Percentiles rank a stretch among this genome's conserved stretches.
phyloP scores from a whole-genome alignment of 2,888 invertebrate genomes.

The Phymatocera aterrima region DNA sequence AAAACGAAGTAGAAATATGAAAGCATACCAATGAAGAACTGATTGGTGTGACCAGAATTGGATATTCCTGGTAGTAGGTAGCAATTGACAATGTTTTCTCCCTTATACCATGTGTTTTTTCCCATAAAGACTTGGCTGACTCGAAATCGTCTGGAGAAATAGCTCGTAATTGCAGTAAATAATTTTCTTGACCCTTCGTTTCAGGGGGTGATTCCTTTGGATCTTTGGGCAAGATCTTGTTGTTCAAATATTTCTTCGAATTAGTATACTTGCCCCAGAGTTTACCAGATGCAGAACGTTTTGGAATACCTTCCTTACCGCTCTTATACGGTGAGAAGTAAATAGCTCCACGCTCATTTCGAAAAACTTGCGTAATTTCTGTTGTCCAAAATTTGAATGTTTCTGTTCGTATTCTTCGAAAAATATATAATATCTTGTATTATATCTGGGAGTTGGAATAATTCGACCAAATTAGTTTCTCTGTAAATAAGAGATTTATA shows the following conservation, averaged over 20 bases:
- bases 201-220: neutral
- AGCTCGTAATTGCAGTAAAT: neutral
- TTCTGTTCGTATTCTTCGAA: no score
- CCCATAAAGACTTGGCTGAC: neutral
- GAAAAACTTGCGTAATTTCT: no score
- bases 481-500: no score
- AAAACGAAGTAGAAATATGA: no score
- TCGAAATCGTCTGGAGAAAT: neutral
- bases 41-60: neutral
- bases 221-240: neutral
- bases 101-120: neutral
- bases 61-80: neutral
- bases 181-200: neutral
- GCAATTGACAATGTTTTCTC: slow-evolving; percentile 2
- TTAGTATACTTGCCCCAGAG: neutral
- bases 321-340: neutral
- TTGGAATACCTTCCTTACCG: no score
- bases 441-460: no score
- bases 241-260: neutral
- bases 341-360: neutral
- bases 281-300: neutral
- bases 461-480: no score
- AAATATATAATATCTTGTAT: no score
- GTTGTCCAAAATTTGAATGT: no score
- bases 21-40: neutral